phyloP scores from a whole-genome alignment of 1,140 invertebrate genomes.

The Brachionus manjavacas region DNA sequence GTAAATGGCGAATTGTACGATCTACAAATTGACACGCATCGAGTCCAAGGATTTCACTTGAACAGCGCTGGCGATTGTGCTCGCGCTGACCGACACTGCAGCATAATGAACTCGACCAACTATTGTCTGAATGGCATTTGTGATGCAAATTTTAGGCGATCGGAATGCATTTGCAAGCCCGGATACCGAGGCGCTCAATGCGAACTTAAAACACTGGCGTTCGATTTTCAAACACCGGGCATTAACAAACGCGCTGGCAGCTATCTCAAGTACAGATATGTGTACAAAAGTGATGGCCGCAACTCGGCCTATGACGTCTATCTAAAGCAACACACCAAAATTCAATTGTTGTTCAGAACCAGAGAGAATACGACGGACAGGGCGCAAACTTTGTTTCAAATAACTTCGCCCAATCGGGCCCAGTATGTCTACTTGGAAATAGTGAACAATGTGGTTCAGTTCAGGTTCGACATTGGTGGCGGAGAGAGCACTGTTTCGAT shows the following conservation, averaged over 20 bases:
- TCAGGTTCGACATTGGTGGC: conserved; percentile 39
- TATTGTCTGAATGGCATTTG: conserved; percentile 72
- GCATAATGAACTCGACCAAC: not conserved
- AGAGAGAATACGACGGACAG: conserved; percentile 68
- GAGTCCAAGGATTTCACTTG: not conserved
- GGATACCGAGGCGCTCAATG: conserved; percentile 76
- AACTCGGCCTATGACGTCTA: not conserved
- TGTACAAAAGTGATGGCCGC: conserved; percentile 49
- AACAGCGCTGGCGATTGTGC: conserved; percentile 7
- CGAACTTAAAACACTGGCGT: conserved; percentile 67
- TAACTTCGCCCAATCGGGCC: conserved; percentile 74
- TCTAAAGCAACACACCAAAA: conserved; percentile 64
- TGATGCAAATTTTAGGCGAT: conserved; percentile 69
- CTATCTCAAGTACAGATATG: conserved; percentile 79
- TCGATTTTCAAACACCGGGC: conserved; percentile 59
- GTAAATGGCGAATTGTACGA: conserved; percentile 33
- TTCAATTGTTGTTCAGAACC: conserved; percentile 85
- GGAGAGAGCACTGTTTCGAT: not conserved
- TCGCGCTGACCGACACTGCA: not conserved
- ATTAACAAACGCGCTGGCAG: conserved; percentile 77
- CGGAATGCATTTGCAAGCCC: conserved; percentile 75
- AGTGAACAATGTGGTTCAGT: conserved; percentile 24
- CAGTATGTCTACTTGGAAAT: conserved; percentile 70
- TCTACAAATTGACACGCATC: conserved; percentile 1
- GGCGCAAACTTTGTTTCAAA: conserved; percentile 59